Percentiles rank a stretch among this genome's conserved stretches.
These are phyloP conservation scores for Euura lappo DNA, from an alignment of 1,140 invertebrate species.

Conservation along the genomic window DNA sequence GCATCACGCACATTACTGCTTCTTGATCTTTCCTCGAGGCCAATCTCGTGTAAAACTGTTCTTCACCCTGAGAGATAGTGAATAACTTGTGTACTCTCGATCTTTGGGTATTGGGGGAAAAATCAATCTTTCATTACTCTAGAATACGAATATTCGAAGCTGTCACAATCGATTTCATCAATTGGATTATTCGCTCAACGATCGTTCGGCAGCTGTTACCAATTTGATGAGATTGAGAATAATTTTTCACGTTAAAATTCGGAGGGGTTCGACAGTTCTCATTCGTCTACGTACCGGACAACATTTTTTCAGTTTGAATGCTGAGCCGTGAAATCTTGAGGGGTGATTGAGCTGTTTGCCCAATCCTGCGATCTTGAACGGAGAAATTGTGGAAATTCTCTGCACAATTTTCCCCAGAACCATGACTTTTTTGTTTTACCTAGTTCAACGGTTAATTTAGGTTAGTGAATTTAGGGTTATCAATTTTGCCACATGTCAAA, in stretches of 20 bases:
- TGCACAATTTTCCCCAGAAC: not conserved
- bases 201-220: too few species aligned
- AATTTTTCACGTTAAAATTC: too few species aligned
- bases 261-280: too few species aligned
- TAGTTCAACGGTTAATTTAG: not conserved
- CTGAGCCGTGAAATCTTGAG: not conserved
- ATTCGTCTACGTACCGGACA: not conserved
- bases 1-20: conserved; percentile 43
- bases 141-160: too few species aligned
- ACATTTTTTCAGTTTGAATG: not conserved
- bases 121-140: too few species aligned
- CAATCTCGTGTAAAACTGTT: conserved; percentile 26
- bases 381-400: not conserved
- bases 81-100: too few species aligned
- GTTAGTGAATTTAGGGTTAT: not conserved
- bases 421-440: not conserved
- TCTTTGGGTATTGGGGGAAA: too few species aligned
- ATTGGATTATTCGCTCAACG: too few species aligned
- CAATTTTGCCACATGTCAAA: not conserved
- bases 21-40: conserved; percentile 41
- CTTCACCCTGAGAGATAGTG: not conserved
- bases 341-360: not conserved
- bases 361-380: not conserved
- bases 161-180: too few species aligned
- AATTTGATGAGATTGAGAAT: too few species aligned